phyloP scores from a whole-genome alignment of 2,888 invertebrate species.

The Caenorhabditis drosophilae region DNA sequence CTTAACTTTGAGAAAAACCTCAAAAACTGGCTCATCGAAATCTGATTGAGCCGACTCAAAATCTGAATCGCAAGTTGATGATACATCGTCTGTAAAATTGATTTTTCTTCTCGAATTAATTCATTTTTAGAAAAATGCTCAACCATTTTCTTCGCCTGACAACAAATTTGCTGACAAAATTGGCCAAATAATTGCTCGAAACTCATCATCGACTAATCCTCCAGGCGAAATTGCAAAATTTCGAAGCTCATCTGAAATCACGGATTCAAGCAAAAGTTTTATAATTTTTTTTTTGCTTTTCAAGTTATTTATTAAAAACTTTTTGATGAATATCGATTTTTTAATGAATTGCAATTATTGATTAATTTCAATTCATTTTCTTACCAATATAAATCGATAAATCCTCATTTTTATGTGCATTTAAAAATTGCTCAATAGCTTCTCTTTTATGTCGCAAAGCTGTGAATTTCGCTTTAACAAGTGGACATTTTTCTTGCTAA shows the following conservation, averaged over 20 bases:
- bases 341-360: not conserved
- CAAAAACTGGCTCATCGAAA: constrained; percentile 28
- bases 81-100: constrained; percentile 27
- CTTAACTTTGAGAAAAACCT: no score
- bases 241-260: constrained; percentile 47
- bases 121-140: no score
- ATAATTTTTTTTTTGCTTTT: no score
- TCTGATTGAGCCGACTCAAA: constrained; percentile 60
- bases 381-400: constrained; percentile 40
- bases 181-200: constrained; percentile 57
- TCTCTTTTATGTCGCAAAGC: constrained; percentile 43
- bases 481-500: constrained; percentile 18
- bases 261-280: no score
- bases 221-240: constrained; percentile 51
- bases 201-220: constrained; percentile 58
- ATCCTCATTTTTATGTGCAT: constrained; percentile 37
- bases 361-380: constrained; percentile 1
- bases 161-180: constrained; percentile 48
- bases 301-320: no score
- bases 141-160: no score
- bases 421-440: constrained; percentile 41
- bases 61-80: constrained; percentile 52
- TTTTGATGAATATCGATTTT: no score
- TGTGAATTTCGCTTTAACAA: constrained; percentile 38
- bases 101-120: no score